Conservation (phyloP, 1,140 invertebrate species). For the Euglossa dilemma region DNA sequence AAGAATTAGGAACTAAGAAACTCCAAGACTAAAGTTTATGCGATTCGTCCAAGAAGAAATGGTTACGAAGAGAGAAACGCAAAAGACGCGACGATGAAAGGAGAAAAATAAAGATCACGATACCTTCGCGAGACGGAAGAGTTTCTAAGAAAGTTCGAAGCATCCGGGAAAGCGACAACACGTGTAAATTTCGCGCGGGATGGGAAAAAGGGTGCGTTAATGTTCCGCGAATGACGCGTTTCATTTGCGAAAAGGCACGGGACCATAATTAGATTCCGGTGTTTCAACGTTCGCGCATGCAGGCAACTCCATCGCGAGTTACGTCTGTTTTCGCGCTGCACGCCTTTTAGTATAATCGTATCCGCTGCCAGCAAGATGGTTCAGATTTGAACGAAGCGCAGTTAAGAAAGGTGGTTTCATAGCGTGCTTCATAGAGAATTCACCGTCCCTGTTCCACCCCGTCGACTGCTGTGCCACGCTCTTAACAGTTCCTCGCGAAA, state of each 20-base stretch:
- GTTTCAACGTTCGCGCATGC: not conserved
- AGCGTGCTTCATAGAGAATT: slow-evolving; percentile 1
- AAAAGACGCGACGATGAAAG: too few relatives aligned
- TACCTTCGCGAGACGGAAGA: too few relatives aligned
- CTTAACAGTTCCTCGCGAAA: not conserved
- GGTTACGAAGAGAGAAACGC: too few relatives aligned
- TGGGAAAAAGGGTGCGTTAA: too few relatives aligned
- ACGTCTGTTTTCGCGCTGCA: slow-evolving; percentile 10
- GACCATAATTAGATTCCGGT: not conserved
- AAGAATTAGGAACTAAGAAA: too few relatives aligned
- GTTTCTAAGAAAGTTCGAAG: too few relatives aligned
- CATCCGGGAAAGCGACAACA: not conserved
- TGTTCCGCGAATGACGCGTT: not conserved
- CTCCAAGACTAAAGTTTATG: too few relatives aligned
- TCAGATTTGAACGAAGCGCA: slow-evolving; percentile 2
- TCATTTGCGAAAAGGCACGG: not conserved
- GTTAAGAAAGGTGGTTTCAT: slow-evolving; percentile 15
- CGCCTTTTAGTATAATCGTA: slow-evolving; percentile 29
- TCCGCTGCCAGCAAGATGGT: slow-evolving; percentile 1
- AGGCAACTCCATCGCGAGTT: slow-evolving; percentile 20
- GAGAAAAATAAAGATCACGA: too few relatives aligned
- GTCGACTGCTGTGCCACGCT: not conserved
- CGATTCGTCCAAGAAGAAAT: too few relatives aligned
- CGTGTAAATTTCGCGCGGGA: not conserved
- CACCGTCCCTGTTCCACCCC: not conserved